These are phyloP conservation scores for Argya squamiceps DNA, from an alignment of 2,797 vertebrate species.

Conservation along the genomic window DNA sequence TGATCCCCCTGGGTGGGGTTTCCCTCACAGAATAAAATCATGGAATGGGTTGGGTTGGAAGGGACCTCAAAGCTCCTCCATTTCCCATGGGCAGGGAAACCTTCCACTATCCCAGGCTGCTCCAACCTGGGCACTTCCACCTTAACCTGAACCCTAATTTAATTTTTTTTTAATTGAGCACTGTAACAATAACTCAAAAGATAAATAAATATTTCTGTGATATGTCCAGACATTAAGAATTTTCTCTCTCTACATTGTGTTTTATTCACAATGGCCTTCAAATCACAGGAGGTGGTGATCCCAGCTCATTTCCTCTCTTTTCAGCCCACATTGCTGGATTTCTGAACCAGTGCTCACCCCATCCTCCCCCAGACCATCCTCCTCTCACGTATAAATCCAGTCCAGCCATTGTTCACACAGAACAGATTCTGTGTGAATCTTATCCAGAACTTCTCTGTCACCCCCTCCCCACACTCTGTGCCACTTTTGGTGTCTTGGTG, in stretches of 20 bases:
- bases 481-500: background rate
- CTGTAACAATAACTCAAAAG: slow-evolving; percentile 77
- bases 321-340: slow-evolving; percentile 51
- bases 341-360: slow-evolving; percentile 52
- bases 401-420: slow-evolving; percentile 78
- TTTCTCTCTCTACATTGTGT: slow-evolving; percentile 74
- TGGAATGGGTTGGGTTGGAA: background rate
- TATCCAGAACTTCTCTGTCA: background rate
- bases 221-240: slow-evolving; percentile 70
- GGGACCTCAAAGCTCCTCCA: background rate
- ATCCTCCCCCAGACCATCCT: slow-evolving; percentile 17
- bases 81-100: background rate
- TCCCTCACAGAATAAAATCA: background rate
- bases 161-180: slow-evolving; percentile 75
- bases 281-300: slow-evolving; percentile 69
- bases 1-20: background rate
- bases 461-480: fast-evolving
- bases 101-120: background rate
- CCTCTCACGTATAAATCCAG: slow-evolving; percentile 56
- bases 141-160: slow-evolving; percentile 11
- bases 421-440: slow-evolving; percentile 75
- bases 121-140: background rate
- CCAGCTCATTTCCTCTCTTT: slow-evolving; percentile 70
- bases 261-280: slow-evolving; percentile 75
- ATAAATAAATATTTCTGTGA: slow-evolving; percentile 75